Evolutionary conservation across 2,113 vertebrate species (phyloP).

Genomic region (Nyctereutes procyonoides): DNA sequence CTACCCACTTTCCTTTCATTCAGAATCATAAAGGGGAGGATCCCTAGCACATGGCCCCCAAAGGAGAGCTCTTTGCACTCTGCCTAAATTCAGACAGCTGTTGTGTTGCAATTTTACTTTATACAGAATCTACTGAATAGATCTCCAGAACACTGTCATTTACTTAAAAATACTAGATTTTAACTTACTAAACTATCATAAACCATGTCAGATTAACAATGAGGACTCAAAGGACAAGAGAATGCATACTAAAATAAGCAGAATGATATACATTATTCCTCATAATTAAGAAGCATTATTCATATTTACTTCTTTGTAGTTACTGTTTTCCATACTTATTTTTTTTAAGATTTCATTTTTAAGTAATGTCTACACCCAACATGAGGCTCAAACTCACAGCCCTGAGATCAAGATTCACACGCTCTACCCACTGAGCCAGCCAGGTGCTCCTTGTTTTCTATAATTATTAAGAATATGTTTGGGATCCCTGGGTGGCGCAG

Average conservation of each 20-base stretch:
- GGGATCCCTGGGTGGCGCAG: too few relatives aligned
- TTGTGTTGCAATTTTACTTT: conserved; percentile 36
- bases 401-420: not conserved
- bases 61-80: conserved; percentile 41
- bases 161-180: not conserved
- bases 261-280: not conserved
- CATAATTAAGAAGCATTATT: not conserved
- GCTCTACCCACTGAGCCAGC: not conserved
- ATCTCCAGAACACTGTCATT: not conserved
- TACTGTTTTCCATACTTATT: not conserved
- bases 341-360: not conserved
- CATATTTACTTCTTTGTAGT: not conserved
- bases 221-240: not conserved
- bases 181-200: not conserved
- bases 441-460: not conserved
- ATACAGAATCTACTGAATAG: not conserved
- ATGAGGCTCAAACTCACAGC: not conserved
- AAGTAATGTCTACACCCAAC: not conserved
- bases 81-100: conserved; percentile 41
- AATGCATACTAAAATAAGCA: not conserved
- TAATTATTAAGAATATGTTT: not conserved
- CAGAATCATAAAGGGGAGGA: conserved; percentile 18
- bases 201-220: not conserved
- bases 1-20: not conserved
- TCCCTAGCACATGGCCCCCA: not conserved